Evolutionary conservation across 2,888 invertebrate species (phyloP), one percentile per base, ranked within the genome.

Genomic region (Polylopha cassiicola): DNA sequence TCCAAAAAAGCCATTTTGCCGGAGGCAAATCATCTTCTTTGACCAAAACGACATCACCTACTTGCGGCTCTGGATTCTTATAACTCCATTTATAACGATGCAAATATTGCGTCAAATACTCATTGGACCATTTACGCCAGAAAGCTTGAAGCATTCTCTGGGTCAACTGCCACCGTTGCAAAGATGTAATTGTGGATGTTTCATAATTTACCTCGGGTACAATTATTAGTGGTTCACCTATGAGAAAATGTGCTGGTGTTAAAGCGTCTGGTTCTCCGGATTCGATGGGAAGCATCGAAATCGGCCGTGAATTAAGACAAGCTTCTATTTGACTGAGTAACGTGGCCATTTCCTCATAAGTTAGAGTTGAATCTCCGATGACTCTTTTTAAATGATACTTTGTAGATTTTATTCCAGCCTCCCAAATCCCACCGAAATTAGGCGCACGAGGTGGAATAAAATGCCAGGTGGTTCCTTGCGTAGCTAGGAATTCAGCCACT

Each of bases 271-370:
- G 16, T 4, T 37, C 39, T 3, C 37, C 32, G 3, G 32, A 8
- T 10, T 43, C 22, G 18, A 39, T 23, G 6, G 4, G n/a, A 6
- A 36, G 1, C 10, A 11, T 6, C 1, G 32, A 32, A 2, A 37
- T n/a, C 3, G 50, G 48, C 4, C 50, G 8, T 4, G 48, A 48
- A 31, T 50, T 50, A 2, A 50, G 28, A 6, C 48, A 48, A n/a
- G 46, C 43, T 16, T 48, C 48, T 1, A 48, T 37, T 39, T 47
- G n/a, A n/a, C n/a, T n/a, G n/a, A n/a, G n/a, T n/a, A n/a, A n/a
- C n/a, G n/a, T n/a, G n/a, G n/a, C n/a, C n/a, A n/a, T n/a, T n/a
- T n/a, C n/a, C n/a, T n/a, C n/a, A n/a, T n/a, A n/a, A n/a, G n/a
- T n/a, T n/a, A n/a, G n/a, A n/a, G n/a, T n/a, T n/a, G n/a, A n/a